Evolutionary conservation across 1,140 invertebrate species (phyloP).

Genomic region (Sesamia nonagrioides): DNA sequence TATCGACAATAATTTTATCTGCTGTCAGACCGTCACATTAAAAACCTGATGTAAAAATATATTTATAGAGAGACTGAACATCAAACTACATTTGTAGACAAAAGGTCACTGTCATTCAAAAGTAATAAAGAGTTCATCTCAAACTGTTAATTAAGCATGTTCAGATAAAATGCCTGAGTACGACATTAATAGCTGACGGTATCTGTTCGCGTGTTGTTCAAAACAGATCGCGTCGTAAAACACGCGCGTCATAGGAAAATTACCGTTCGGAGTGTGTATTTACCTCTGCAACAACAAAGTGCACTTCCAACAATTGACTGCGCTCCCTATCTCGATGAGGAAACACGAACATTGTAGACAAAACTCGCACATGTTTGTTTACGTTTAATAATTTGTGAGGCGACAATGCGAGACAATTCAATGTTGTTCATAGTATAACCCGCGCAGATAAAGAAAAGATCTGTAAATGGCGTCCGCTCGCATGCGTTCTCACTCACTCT

Average conservation of each 20-base stretch:
- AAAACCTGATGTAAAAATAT: conserved; percentile 7
- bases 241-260: conserved; percentile 49
- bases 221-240: conserved; percentile 41
- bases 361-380: conserved; percentile 30
- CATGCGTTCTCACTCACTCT: no score
- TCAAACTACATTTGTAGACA: conserved; percentile 10
- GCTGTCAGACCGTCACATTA: conserved; percentile 10
- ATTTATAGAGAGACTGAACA: background rate
- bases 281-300: conserved; percentile 64
- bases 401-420: conserved; percentile 35
- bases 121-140: background rate
- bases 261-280: conserved; percentile 43
- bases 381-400: conserved; percentile 33
- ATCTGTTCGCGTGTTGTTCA: conserved; percentile 33
- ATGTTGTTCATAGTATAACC: conserved; percentile 13
- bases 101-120: conserved; percentile 14
- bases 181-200: conserved; percentile 20
- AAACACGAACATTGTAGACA: conserved; percentile 59
- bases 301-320: conserved; percentile 69
- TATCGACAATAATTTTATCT: conserved; percentile 9
- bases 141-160: conserved; percentile 34
- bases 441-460: no score
- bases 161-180: conserved; percentile 28
- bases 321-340: conserved; percentile 60
- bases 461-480: no score